These are phyloP conservation scores for Siniperca undulata DNA, from an alignment of 2,797 vertebrate genomes.

Conservation along the genomic window DNA sequence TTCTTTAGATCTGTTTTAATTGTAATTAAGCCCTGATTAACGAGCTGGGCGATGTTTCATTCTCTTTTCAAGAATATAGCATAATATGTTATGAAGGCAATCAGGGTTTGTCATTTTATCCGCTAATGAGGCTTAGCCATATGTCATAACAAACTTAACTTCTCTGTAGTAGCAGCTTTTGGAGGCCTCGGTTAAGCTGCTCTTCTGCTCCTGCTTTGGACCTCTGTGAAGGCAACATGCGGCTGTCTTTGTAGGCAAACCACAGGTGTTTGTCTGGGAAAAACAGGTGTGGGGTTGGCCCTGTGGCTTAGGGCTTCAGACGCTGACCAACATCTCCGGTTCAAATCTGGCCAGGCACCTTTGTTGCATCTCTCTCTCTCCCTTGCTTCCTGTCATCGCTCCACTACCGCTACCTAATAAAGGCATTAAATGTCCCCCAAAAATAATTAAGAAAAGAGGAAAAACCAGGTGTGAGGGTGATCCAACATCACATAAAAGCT, in stretches of 20 bases:
- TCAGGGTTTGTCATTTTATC: conserved; percentile 76
- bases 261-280: conserved; percentile 25
- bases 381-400: neutral
- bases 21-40: conserved; percentile 85
- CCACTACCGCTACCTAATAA: neutral
- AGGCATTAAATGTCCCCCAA: neutral
- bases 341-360: neutral
- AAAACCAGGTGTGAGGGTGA: neutral
- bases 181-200: conserved; percentile 24
- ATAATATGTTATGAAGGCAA: conserved; percentile 81
- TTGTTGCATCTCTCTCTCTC: neutral
- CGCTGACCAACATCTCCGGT: neutral
- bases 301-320: neutral
- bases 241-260: conserved; percentile 14
- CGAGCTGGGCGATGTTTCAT: conserved; percentile 69
- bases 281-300: neutral
- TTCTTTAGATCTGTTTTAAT: conserved; percentile 83
- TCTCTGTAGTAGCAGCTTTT: conserved; percentile 26
- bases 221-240: neutral
- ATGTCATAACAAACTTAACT: conserved; percentile 77
- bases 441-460: too few species aligned
- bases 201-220: conserved; percentile 18
- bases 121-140: conserved; percentile 79
- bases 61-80: conserved; percentile 74
- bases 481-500: conserved; percentile 4